Evolutionary conservation across 2,113 vertebrate genomes (phyloP).

Genomic region (Marcusenius ussheri): DNA sequence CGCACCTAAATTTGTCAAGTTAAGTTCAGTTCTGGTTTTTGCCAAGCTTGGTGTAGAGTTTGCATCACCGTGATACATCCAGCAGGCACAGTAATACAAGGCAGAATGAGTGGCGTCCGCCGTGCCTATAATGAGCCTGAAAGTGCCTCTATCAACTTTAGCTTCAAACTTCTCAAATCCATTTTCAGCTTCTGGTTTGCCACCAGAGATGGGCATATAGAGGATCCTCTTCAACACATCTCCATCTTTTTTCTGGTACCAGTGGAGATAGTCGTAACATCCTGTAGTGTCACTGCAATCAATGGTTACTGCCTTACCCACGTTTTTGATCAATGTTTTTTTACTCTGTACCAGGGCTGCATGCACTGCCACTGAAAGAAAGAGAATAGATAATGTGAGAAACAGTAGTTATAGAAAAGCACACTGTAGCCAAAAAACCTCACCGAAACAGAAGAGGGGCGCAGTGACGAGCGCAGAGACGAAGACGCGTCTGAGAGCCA

Average conservation of each 20-base stretch:
- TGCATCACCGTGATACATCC: not conserved
- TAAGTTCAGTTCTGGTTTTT: not conserved
- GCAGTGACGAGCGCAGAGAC: not conserved
- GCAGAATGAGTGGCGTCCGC: not conserved
- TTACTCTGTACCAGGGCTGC: not conserved
- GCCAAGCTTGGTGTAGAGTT: not conserved
- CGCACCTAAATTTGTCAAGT: not conserved
- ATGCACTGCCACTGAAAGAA: not conserved
- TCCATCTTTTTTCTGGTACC: constrained; percentile 24
- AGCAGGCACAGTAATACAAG: not conserved
- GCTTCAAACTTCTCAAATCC: not conserved
- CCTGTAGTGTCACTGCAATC: constrained; percentile 17
- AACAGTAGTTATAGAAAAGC: not conserved
- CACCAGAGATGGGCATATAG: not conserved
- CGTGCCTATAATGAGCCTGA: not conserved
- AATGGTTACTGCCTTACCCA: not conserved
- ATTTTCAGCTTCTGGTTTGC: not conserved
- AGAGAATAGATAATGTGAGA: not conserved
- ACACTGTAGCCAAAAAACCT: not conserved
- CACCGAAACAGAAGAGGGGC: not conserved
- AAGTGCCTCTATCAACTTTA: not conserved
- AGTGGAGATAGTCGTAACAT: not conserved
- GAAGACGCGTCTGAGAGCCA: not conserved
- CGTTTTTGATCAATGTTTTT: not conserved
- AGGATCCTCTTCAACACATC: constrained; percentile 5